Base-by-base conservation (phyloP, 2,113 vertebrate genomes). In the Paramormyrops kingsleyae region DNA sequence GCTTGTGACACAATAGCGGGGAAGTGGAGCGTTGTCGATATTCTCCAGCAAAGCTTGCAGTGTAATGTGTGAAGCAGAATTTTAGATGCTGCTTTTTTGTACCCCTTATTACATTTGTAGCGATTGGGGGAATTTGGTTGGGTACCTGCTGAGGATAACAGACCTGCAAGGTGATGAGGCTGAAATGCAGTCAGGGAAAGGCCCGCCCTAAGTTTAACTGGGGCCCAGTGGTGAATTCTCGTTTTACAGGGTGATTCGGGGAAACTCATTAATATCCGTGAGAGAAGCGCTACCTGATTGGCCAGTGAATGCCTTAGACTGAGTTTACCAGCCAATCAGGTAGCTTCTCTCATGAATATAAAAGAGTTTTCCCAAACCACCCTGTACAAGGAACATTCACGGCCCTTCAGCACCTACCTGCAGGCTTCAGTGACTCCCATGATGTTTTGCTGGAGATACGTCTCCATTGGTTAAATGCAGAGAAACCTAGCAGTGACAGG, bases 51-150 rank as follows among this genome's bases (percentile, higher is more conserved):
- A 94, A 94, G 93, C 94, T 92, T 5, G 90, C 93, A 92, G 92
- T 15, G 91, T 93, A 92, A 95, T 95, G 94, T 95, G 95, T 95
- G 93, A 95, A 95, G 95, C 92, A 94, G 93, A 70, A 94, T 91
- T 92, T 89, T 59, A 44, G 31, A 19, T 15, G 6, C 80, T 84
- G 89, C 59, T 89, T 31, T 27, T 83, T 90, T 80, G 27, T 39
- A 2, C 15, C 13, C 86, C 92, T 93, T 92, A 91, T 91, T 91
- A 93, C 91, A 92, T 95, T 95, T 94, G 94, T 94, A 93, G 94
- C 92, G 93, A 94, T 92, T 93, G 92, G 93, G 92, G 92, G 93
- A 94, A 93, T 47, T 80, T 59, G 77, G 35, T 89, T 89, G 39
- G 7, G 52, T 92, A 88, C 87, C 50, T 91, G 87, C 91, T 46